Base-by-base conservation (phyloP, 2,113 vertebrate genomes). In the Oncorhynchus mykiss region DNA sequence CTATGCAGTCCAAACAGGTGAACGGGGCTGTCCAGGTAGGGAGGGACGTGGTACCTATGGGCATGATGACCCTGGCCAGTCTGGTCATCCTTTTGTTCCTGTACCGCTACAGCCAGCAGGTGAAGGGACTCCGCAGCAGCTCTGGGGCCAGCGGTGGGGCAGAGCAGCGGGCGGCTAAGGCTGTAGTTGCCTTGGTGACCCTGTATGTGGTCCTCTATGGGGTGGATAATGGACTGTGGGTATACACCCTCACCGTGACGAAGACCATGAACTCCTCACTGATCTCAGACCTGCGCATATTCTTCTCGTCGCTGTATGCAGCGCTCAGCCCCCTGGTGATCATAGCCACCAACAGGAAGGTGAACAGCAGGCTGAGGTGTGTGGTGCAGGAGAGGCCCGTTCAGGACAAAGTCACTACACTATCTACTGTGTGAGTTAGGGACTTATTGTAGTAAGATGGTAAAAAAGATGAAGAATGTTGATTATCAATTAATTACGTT, bases 141-240 rank as follows among this genome's bases (percentile, higher is more conserved):
- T 49, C 68, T 1, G 2, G 67, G 0, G 14, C 74, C 0, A 8
- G 67, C 1, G 29, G 77, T 4, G 85, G 82, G 0, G 71, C 86
- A 0, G 88, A 94, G 76, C 86, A 71, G 14, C 80, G 91, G 5
- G 91, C 94, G 0, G 90, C 92, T n/a, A 87, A 93, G 77, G 84
- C 88, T 0, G 92, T 94, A 20, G 86, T 92, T 0, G 79, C 90
- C 0, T 83, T 93, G 4, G 90, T 94, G 64, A 90, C 84, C 3
- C 66, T 94, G 64, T 93, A 93, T 22, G 84, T 93, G 68, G 54
- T 90, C 20, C 76, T 94, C 27, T 93, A 92, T 3, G 91, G 92
- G 1, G 84, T 92, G 6, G 93, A 94, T 75, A 94, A 91, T 0
- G 91, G 89, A 2, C 86, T 94, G 3, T 94, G 93, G 93, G 89